Evolutionary conservation across 2,113 vertebrate species (phyloP), one percentile per base, ranked within the genome.

Genomic region (Barnardius zonarius): DNA sequence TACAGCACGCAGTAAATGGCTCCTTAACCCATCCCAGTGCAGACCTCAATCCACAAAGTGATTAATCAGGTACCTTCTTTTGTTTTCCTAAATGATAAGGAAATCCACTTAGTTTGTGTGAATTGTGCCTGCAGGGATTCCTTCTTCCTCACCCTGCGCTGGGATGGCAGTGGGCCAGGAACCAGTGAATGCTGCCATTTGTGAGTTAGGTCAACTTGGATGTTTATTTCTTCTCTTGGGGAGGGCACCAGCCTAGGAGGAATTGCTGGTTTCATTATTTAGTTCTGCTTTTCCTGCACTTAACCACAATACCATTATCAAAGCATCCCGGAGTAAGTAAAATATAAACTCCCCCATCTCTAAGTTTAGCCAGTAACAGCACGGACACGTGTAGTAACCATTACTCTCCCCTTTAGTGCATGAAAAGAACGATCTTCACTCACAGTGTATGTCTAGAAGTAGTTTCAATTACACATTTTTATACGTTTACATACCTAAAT

Each of bases 221-320:
- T 94, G 95, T 96, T 97, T 97, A 96, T 97, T 97, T 96, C 94
- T 97, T 93, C 95, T 95, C 84, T 92, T 28, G 86, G 79, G 49
- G 11, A 39, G 39, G 78, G 64, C 17, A 72, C 7, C 43, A 14
- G 74, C 48, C 90, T 72, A 51, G 86, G 72, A 96, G 93, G 96
- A 93, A 92, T 84, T 90, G 72, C 94, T 91, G 85, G 90, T 92
- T 96, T 97, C 91, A 63, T 81, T 94, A 79, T 92, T 95, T 96
- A 94, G 83, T 81, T 96, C 94, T 90, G 88, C 85, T 93, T 73
- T 94, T 86, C 92, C 88, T 90, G 88, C 77, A 54, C 86, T 94
- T 92, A 97, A 94, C 95, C 96, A 67, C 96, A 94, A 7, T 27
- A 70, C 76, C 90, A 30, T 54, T 87, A 95, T 88, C 95, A 96